Conservation (phyloP, 2,113 vertebrate genomes). For the Corythornis cristatus region DNA sequence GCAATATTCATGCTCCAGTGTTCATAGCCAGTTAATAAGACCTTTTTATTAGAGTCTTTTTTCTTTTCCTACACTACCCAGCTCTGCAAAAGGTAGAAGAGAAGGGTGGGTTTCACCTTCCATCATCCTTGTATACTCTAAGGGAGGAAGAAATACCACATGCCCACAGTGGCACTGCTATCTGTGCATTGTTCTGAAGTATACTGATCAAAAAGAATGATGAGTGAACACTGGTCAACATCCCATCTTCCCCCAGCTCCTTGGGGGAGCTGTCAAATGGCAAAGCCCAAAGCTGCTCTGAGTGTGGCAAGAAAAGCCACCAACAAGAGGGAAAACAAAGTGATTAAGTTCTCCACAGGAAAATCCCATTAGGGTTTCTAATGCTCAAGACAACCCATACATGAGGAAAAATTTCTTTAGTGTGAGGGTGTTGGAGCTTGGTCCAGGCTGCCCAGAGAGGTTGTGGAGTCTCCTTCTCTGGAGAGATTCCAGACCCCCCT, state of each 20-base stretch:
- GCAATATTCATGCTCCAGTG: slow-evolving; percentile 28
- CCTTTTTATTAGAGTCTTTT: slow-evolving; percentile 6
- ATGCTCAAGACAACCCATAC: neutral
- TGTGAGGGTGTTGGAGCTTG: neutral
- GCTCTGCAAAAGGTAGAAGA: neutral
- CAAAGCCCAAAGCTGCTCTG: neutral
- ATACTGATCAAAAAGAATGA: neutral
- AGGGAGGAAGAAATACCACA: neutral
- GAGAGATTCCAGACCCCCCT: neutral
- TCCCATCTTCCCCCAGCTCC: neutral
- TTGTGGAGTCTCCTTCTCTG: neutral
- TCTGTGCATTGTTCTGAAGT: neutral
- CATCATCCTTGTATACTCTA: neutral
- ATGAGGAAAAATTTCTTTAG: neutral
- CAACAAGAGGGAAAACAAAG: neutral
- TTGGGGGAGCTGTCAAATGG: neutral
- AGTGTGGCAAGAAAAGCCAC: neutral
- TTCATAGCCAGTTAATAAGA: slow-evolving; percentile 13
- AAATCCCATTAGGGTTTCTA: neutral
- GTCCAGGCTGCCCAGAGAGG: neutral
- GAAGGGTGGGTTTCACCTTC: neutral
- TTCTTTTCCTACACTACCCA: neutral
- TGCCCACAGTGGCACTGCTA: neutral
- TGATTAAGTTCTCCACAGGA: neutral
- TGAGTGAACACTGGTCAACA: neutral